Base-by-base conservation (phyloP, 2,113 vertebrate species). In the Budorcas taxicolor region DNA sequence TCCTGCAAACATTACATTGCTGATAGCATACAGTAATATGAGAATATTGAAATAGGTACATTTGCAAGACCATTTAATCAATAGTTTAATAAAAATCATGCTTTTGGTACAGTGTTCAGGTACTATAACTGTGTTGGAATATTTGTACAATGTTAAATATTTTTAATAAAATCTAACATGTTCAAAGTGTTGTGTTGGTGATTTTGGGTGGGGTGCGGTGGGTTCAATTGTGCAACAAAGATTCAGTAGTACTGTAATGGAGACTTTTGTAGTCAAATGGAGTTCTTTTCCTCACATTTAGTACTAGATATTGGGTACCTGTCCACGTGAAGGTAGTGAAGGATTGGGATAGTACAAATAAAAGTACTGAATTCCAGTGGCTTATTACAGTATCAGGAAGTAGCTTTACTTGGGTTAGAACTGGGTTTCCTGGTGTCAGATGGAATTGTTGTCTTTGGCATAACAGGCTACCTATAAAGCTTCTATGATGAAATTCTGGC, bases 101-200 rank as follows among this genome's bases (percentile, higher is more conserved):
- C 89, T 96, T 97, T 97, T 97, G 97, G 97, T 98, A 98, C 91
- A 97, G 96, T 97, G 95, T 98, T 97, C 40, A 96, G 97, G 97
- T 98, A 97, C 94, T 80, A 94, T 97, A 97, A 98, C 86, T 98
- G 98, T 98, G 96, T 97, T 98, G 97, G 71, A 98, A 97, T 98
- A 97, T 97, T 97, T 98, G 98, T 98, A 98, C 57, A 91, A 97
- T 98, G 97, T 97, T 98, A 97, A 97, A 98, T 98, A 98, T 98
- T 98, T 97, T 98, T 90, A 98, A 98, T 98, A 98, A 98, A 98
- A 98, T 97, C 92, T 96, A 95, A 97, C 94, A 93, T 98, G 97
- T 97, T 98, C 96, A 98, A 98, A 98, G 94, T 98, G 98, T 98
- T 97, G 98, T 98, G 97, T 97, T 98, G 98, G 91, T 98, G 98